phyloP scores from a whole-genome alignment of 2,113 vertebrate species.

The Cyprinodon brontotheroides region DNA sequence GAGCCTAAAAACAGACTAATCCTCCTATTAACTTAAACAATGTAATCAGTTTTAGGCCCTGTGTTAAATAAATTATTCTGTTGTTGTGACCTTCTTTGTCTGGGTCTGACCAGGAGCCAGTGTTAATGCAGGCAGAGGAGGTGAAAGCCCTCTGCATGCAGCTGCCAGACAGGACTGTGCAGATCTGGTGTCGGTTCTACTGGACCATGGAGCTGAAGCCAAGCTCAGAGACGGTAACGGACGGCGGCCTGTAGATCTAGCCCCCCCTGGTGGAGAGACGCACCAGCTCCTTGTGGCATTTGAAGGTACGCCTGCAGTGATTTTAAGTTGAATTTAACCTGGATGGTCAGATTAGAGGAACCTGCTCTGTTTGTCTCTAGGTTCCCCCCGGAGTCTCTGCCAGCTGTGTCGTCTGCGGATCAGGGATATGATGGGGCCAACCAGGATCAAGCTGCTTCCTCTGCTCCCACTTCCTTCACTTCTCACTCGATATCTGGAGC shows the following conservation, averaged over 20 bases:
- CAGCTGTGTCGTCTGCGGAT: slow-evolving; percentile 65
- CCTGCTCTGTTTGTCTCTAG: slow-evolving; percentile 32
- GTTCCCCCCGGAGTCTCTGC: slow-evolving; percentile 54
- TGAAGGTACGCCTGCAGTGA: slow-evolving; percentile 44
- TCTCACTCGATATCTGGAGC: slow-evolving; percentile 60
- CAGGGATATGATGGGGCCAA: slow-evolving; percentile 55
- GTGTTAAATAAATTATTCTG: too few relatives aligned
- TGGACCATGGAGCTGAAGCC: slow-evolving; percentile 63
- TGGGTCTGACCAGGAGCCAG: slow-evolving; percentile 44
- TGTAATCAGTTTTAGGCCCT: not conserved
- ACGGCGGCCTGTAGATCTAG: slow-evolving; percentile 57
- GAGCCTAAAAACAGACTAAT: too few relatives aligned
- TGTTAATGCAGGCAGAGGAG: slow-evolving; percentile 50
- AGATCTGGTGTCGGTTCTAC: slow-evolving; percentile 55
- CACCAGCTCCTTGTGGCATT: slow-evolving; percentile 48
- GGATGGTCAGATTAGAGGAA: not conserved
- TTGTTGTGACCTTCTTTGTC: too few relatives aligned
- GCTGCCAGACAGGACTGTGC: slow-evolving; percentile 51
- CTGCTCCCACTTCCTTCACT: slow-evolving; percentile 58
- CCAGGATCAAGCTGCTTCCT: slow-evolving; percentile 52
- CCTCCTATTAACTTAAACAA: not conserved
- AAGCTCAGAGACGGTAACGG: slow-evolving; percentile 49
- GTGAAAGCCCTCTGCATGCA: slow-evolving; percentile 61
- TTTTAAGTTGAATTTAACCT: not conserved
- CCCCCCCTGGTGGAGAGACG: slow-evolving; percentile 48